phyloP scores from a whole-genome alignment of 2,797 vertebrate species.

The Microctenopoma lineatum region DNA sequence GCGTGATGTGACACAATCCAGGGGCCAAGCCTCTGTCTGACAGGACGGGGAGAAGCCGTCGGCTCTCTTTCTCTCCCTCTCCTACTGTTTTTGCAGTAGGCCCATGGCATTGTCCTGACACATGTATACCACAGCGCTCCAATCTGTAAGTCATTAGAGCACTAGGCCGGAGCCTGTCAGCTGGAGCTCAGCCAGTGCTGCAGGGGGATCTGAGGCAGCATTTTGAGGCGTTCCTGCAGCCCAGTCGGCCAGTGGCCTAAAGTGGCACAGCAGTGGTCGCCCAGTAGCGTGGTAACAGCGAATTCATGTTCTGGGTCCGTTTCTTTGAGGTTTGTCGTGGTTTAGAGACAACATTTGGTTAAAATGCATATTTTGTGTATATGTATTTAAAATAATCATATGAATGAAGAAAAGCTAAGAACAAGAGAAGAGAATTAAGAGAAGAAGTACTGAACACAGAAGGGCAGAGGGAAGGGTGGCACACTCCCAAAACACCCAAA shows the following conservation, averaged over 20 bases:
- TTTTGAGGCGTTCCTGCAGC: conserved; percentile 59
- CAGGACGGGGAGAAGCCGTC: conserved; percentile 71
- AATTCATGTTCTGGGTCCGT: conserved; percentile 43
- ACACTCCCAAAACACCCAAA: conserved; percentile 34
- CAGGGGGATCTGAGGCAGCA: conserved; percentile 68
- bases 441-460: background rate
- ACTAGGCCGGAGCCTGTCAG: conserved; percentile 71
- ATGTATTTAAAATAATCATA: conserved; percentile 12
- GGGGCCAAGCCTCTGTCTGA: conserved; percentile 85
- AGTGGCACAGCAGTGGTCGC: conserved; percentile 76
- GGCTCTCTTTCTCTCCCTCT: conserved; percentile 73
- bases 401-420: background rate
- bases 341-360: conserved; percentile 1
- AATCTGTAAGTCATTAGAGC: conserved; percentile 95
- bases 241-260: conserved; percentile 43
- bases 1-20: conserved; percentile 88
- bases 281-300: conserved; percentile 82
- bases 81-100: conserved; percentile 78
- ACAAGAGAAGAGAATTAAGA: background rate
- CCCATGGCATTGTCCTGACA: conserved; percentile 86
- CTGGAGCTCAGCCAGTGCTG: conserved; percentile 89
- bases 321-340: conserved; percentile 16
- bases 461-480: conserved; percentile 17
- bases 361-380: background rate
- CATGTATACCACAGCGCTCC: conserved; percentile 83